Base-by-base conservation (phyloP, 1,140 invertebrate species). In the Penaeus chinensis region DNA sequence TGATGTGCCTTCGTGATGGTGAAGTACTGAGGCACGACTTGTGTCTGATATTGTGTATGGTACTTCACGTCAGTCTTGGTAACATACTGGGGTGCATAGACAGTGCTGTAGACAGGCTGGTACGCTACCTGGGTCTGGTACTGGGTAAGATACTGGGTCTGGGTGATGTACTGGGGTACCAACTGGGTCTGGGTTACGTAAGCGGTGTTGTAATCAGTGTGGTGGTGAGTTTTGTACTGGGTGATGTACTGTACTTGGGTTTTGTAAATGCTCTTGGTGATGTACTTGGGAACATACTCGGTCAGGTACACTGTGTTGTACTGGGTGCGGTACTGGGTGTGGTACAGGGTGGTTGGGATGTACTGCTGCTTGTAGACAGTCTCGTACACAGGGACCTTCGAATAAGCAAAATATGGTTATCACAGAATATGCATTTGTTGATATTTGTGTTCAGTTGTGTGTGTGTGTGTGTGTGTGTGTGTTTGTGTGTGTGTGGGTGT, bases 301-400 rank as follows among this genome's bases (percentile, higher is more conserved):
- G 85, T 87, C 24, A 82, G 47, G 85, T 87, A 79, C 63, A 32
- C n/a, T 4, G 79, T 82, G 16, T 76, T 65, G 79, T 82, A 47
- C 79, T 82, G 78, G 18, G 85, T 87, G 78, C 82, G 65, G 85
- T 60, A 76, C 60, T 87, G 85, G 65, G 85, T 87, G 42, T 87
- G 65, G 79, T 87, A 87, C 11, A 37, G 61, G 18, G 85, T 87
- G 18, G 79, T 87, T 10, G 85, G 80, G 0, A 87, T 42, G 69
- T 81, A 87, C 78, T 87, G 79, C 19, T 81, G 65, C 76, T 87
- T 87, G 63, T 87, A 87, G 20, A 87, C 80, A 19, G 85, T 87
- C 63, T 66, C 22, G 66, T 87, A 87, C 4, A 87, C 85, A 22
- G 85, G 85, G 1, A 87, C 79, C 85, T 87, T 63, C 19, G 60